Evolutionary conservation across 2,888 invertebrate genomes (phyloP).

Genomic region (Campoplex capitator): DNA sequence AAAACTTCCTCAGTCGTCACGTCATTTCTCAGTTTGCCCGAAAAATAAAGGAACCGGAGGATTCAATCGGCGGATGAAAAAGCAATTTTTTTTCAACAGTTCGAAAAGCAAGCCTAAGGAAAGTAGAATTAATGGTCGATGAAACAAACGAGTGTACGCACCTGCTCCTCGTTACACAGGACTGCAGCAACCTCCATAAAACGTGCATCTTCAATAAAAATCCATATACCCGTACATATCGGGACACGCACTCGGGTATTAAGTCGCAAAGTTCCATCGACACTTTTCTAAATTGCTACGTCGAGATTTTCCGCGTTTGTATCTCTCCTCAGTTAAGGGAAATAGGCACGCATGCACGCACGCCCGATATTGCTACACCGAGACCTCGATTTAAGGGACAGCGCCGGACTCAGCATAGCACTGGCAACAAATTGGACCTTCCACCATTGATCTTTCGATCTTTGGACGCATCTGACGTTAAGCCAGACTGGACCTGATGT

Average conservation of each 20-base stretch:
- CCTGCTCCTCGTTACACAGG: slow-evolving; percentile 72
- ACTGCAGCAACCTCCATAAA: slow-evolving; percentile 40
- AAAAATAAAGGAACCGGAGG: slow-evolving; percentile 29
- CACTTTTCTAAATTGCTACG: slow-evolving; percentile 75
- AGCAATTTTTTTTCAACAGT: neutral
- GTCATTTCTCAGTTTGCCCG: slow-evolving; percentile 26
- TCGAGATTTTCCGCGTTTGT: slow-evolving; percentile 53
- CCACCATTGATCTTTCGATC: too few species aligned
- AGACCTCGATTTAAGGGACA: too few species aligned
- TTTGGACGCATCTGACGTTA: too few species aligned
- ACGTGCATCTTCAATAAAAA: neutral
- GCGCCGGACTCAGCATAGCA: too few species aligned
- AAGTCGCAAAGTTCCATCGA: slow-evolving; percentile 68
- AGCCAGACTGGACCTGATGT: too few species aligned
- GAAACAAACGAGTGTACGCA: slow-evolving; percentile 70
- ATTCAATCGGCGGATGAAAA: neutral
- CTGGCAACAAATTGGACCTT: too few species aligned
- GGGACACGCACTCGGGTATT: neutral
- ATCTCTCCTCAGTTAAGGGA: slow-evolving; percentile 19
- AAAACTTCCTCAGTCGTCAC: slow-evolving; percentile 1
- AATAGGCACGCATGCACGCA: slow-evolving; percentile 60
- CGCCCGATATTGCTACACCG: too few species aligned
- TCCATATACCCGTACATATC: neutral
- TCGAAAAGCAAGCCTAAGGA: slow-evolving; percentile 25
- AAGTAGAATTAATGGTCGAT: slow-evolving; percentile 72